Conservation (phyloP, 2,888 invertebrate genomes). For the Drosophila phalerata region DNA sequence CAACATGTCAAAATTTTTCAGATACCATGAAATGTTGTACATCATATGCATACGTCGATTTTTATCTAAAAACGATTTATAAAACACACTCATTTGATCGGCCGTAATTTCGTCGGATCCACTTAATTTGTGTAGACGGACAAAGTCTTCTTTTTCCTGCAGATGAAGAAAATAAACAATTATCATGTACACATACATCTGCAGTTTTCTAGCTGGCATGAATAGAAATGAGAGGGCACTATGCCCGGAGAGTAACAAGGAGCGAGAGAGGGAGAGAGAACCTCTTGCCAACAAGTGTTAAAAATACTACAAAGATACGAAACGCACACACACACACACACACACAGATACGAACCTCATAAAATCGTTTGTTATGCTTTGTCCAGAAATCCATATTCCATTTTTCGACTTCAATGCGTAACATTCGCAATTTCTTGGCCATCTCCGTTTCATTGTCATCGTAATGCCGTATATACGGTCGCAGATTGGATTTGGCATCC, state of each 20-base stretch:
- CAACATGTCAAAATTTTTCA: slow-evolving; percentile 90
- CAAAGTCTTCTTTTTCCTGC: slow-evolving; percentile 88
- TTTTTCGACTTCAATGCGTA: slow-evolving; percentile 89
- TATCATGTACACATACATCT: background rate
- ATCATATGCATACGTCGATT: slow-evolving; percentile 91
- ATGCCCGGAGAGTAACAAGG: background rate
- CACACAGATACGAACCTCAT: slow-evolving; percentile 86
- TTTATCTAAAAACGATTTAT: slow-evolving; percentile 93
- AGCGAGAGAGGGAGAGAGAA: background rate
- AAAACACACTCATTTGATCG: slow-evolving; percentile 95
- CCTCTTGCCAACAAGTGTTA: slow-evolving; percentile 25
- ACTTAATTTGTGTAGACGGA: slow-evolving; percentile 86
- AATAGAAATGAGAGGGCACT: slow-evolving; percentile 5
- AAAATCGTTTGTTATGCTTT: slow-evolving; percentile 91
- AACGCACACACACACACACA: slow-evolving; percentile 1
- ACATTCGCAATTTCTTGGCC: slow-evolving; percentile 88
- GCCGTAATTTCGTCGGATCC: slow-evolving; percentile 87
- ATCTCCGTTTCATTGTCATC: slow-evolving; percentile 89
- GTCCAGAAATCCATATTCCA: slow-evolving; percentile 96
- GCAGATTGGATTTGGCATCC: slow-evolving; percentile 92
- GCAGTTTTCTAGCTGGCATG: slow-evolving; percentile 2
- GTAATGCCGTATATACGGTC: slow-evolving; percentile 89
- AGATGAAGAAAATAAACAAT: slow-evolving; percentile 22
- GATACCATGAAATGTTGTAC: slow-evolving; percentile 95
- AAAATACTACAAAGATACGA: slow-evolving; percentile 16